phyloP scores from a whole-genome alignment of 2,113 vertebrate species.

The Butastur rufipennis region DNA sequence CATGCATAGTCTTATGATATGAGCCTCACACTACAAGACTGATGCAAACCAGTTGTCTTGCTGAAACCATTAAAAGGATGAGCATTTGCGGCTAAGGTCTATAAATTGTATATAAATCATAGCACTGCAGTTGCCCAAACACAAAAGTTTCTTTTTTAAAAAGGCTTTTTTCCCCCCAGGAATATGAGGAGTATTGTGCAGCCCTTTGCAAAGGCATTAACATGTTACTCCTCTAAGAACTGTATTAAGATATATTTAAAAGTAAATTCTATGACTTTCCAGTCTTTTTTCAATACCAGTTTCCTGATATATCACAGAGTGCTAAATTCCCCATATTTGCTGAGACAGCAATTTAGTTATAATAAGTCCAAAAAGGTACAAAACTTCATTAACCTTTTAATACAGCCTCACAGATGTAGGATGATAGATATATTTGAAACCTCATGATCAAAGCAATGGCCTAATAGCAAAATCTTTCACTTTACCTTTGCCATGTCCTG shows the following conservation, averaged over 20 bases:
- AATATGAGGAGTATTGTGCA: background rate
- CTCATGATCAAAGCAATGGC: constrained; percentile 68
- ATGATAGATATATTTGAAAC: constrained; percentile 67
- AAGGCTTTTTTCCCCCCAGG: background rate
- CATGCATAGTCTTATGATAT: constrained; percentile 7
- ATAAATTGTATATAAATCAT: constrained; percentile 37
- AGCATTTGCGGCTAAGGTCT: constrained; percentile 30
- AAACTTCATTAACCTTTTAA: constrained; percentile 81
- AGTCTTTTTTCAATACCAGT: constrained; percentile 7
- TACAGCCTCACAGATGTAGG: constrained; percentile 66
- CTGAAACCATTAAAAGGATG: constrained; percentile 43
- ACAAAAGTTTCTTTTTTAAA: background rate
- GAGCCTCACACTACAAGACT: background rate
- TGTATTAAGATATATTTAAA: constrained; percentile 50
- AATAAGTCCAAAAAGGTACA: constrained; percentile 67
- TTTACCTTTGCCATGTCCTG: constrained; percentile 58
- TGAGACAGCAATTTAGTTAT: constrained; percentile 66
- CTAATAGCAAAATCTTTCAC: constrained; percentile 69
- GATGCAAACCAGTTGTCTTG: constrained; percentile 17
- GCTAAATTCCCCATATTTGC: constrained; percentile 61
- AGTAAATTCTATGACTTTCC: constrained; percentile 46
- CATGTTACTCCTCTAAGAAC: constrained; percentile 6
- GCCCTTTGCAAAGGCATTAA: constrained; percentile 21
- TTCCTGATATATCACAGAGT: constrained; percentile 27
- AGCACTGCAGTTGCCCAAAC: background rate